A percentile compares a stretch with the other conserved stretches of the same genome.
Conservation (phyloP, 2,797 vertebrate genomes). For the Basileuterus tristriatus region DNA sequence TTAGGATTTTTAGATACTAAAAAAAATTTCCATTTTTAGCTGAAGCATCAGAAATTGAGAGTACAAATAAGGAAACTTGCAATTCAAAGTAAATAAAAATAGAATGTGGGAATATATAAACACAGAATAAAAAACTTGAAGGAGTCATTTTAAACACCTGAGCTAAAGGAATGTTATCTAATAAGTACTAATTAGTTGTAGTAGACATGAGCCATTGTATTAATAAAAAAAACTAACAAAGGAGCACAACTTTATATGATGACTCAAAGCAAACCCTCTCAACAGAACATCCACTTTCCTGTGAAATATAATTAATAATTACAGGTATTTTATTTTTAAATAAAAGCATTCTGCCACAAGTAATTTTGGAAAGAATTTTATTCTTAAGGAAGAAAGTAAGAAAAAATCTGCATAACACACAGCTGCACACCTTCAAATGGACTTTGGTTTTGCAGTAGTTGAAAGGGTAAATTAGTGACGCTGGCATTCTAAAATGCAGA, state of each 20-base stretch:
- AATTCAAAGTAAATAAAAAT: not conserved
- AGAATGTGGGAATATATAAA: not conserved
- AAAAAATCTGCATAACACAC: not conserved
- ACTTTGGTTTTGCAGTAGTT: not conserved
- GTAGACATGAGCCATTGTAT: not conserved
- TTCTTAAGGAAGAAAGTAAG: not conserved
- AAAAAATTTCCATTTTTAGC: not conserved
- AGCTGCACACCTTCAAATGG: not conserved
- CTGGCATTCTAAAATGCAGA: not conserved
- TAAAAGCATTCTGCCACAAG: not conserved
- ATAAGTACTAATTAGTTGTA: not conserved
- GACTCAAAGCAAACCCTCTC: not conserved
- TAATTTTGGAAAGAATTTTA: not conserved
- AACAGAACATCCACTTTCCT: not conserved
- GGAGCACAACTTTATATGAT: not conserved
- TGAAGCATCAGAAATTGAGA: not conserved
- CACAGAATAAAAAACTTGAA: not conserved
- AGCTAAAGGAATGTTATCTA: not conserved
- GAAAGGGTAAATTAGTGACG: not conserved
- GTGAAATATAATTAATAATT: not conserved
- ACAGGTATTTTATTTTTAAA: not conserved
- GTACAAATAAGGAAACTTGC: not conserved
- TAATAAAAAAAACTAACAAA: not conserved
- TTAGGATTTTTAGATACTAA: not conserved
- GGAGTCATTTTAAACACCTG: not conserved